phyloP scores from a whole-genome alignment of 1,140 invertebrate genomes.

The Whitmania pigra region DNA sequence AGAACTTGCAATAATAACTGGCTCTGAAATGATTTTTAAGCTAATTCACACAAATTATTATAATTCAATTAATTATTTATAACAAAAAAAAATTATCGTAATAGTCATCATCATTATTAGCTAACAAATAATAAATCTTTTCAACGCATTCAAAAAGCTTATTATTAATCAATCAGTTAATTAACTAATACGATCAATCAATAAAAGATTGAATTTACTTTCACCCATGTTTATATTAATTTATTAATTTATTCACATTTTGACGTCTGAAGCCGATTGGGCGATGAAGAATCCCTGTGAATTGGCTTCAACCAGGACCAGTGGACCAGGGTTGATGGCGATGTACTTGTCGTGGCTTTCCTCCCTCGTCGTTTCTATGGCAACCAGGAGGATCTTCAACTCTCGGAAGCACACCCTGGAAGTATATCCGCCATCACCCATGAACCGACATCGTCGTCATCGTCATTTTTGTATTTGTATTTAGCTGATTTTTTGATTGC shows the following conservation, averaged over 20 bases:
- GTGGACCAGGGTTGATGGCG: conserved; percentile 91
- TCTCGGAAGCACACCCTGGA: conserved; percentile 95
- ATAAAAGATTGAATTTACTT: too few relatives aligned
- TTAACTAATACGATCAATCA: too few relatives aligned
- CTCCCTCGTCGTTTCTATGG: conserved; percentile 90
- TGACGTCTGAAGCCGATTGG: conserved; percentile 98
- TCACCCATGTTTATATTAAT: too few relatives aligned
- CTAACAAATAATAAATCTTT: too few relatives aligned
- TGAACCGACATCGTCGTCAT: too few relatives aligned
- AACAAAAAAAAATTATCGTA: background rate
- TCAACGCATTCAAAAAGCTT: too few relatives aligned
- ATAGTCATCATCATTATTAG: too few relatives aligned
- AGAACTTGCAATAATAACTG: conserved; percentile 21
- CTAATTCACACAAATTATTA: background rate
- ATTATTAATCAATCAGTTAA: too few relatives aligned
- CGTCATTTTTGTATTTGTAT: too few relatives aligned
- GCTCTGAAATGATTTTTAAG: conserved; percentile 7
- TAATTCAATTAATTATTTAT: background rate
- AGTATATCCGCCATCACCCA: conserved; percentile 15
- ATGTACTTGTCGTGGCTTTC: conserved; percentile 88
- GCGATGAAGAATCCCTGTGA: conserved; percentile 99
- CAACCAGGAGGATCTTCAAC: conserved; percentile 84
- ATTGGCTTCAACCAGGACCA: conserved; percentile 85
- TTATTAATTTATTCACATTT: conserved; percentile 58
- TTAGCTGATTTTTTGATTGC: too few relatives aligned